phyloP scores from a whole-genome alignment of 2,797 vertebrate genomes.

The Spea hammondii region DNA sequence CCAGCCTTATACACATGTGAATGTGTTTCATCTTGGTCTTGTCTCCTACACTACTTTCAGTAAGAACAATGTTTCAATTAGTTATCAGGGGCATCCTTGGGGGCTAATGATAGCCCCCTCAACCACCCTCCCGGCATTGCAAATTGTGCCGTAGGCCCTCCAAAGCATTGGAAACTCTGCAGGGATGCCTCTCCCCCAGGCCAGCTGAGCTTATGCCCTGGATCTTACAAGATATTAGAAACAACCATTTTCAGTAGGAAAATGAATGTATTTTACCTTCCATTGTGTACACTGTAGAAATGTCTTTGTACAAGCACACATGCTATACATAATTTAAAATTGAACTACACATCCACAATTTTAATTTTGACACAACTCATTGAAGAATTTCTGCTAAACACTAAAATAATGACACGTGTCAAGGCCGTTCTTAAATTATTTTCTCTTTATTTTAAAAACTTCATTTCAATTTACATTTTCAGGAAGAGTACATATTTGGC shows the following conservation, averaged over 20 bases:
- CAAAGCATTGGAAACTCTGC: conserved; percentile 59
- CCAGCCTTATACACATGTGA: conserved; percentile 61
- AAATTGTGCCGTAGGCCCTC: conserved; percentile 62
- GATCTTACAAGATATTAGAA: conserved; percentile 58
- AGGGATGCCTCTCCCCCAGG: conserved; percentile 61
- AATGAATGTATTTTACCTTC: conserved; percentile 53
- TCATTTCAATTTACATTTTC: not conserved
- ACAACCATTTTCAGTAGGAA: conserved; percentile 53
- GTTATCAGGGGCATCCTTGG: conserved; percentile 64
- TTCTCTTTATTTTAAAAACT: conserved; percentile 8
- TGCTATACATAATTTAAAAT: conserved; percentile 21
- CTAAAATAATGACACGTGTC: conserved; percentile 2
- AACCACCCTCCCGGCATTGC: conserved; percentile 63
- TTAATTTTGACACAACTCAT: conserved; percentile 4
- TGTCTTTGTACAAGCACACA: not conserved
- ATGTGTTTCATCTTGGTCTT: conserved; percentile 66
- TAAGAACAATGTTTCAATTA: conserved; percentile 60
- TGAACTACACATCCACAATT: not conserved
- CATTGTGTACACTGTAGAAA: conserved; percentile 36
- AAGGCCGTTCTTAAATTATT: conserved; percentile 4
- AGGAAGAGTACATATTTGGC: conserved; percentile 21
- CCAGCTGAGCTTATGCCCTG: conserved; percentile 55
- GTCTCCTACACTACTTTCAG: conserved; percentile 62
- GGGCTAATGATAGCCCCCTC: conserved; percentile 59
- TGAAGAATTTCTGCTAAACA: not conserved